Evolutionary conservation across 2,113 vertebrate species (phyloP).

Genomic region (Trematocara marginatum): DNA sequence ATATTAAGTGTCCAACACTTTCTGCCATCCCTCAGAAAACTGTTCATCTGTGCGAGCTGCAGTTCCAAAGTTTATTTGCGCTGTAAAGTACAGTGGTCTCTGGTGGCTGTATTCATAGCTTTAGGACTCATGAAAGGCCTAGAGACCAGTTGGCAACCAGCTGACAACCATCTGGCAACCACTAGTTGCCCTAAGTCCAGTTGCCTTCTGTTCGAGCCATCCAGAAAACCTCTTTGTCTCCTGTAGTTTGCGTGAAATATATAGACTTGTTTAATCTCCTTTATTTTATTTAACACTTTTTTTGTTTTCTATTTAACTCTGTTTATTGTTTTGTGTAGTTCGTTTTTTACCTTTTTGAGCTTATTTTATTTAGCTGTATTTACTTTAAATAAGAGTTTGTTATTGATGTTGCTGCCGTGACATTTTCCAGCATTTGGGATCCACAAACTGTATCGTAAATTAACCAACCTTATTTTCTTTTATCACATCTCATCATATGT

Average conservation of each 20-base stretch:
- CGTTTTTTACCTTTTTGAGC: background rate
- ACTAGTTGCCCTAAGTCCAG: background rate
- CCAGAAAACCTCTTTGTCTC: background rate
- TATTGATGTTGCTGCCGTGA: background rate
- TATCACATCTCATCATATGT: background rate
- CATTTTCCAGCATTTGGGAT: background rate
- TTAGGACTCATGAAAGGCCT: background rate
- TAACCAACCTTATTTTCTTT: background rate
- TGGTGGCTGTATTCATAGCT: background rate
- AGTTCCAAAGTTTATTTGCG: background rate
- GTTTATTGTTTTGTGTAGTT: background rate
- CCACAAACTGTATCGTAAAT: background rate
- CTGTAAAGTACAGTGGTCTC: background rate
- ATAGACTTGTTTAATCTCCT: background rate
- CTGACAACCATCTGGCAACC: background rate
- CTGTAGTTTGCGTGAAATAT: background rate
- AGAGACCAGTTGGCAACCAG: background rate
- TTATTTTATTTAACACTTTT: background rate
- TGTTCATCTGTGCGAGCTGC: background rate
- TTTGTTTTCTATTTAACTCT: background rate
- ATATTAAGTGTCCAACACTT: background rate
- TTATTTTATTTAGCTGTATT: background rate
- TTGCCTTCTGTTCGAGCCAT: background rate
- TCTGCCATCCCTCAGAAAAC: background rate
- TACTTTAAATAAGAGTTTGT: background rate